Evolutionary conservation across 2,888 invertebrate species (phyloP), one percentile per base, ranked within the genome.

Genomic region (Drosophila pegasa): DNA sequence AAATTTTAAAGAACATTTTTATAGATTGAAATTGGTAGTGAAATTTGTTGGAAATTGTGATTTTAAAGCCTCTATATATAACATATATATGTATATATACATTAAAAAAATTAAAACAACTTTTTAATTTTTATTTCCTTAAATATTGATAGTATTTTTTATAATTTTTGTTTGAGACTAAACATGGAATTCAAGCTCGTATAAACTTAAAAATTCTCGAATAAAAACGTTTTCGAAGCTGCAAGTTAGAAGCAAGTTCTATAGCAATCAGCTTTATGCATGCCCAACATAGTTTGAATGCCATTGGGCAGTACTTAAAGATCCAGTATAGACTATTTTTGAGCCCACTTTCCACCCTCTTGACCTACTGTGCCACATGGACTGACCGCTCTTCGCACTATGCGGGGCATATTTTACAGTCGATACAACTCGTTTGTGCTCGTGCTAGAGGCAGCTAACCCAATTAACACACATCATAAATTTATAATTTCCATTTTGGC

Each of bases 391-490:
- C 22, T 14, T 1, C 3, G 8, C 27, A 16, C n/a, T 16, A 7
- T 6, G 6, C 10, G 18, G 29, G 18, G 54, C 20, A 20, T 6
- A 29, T n/a, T 40, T 3, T 1, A n/a, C 20, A 31, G 54, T 31
- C 54, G 40, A 2, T 18, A 5, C 38, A 29, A 52, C 52, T 38
- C 31, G 22, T 20, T 37, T 37, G 12, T 16, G 22, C 33, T 27
- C 7, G 33, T 43, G 57, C 52, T 54, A 52, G 29, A 8, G 20
- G n/a, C 67, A 57, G 66, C 68, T 79, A 86, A 80, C 87, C 87
- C 75, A 88, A 82, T 88, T 87, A 78, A 78, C 76, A 78, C 88
- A 89, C 86, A 79, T 87, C 70, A 83, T 80, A 78, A 76, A 76
- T 72, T 72, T 66, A 68, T 66, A 62, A 41, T 52, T 69, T 64